A percentile compares a stretch with the other conserved stretches of the same genome.
These are phyloP conservation scores for Myotis daubentonii DNA, from an alignment of 2,797 vertebrate species.

Conservation along the genomic window DNA sequence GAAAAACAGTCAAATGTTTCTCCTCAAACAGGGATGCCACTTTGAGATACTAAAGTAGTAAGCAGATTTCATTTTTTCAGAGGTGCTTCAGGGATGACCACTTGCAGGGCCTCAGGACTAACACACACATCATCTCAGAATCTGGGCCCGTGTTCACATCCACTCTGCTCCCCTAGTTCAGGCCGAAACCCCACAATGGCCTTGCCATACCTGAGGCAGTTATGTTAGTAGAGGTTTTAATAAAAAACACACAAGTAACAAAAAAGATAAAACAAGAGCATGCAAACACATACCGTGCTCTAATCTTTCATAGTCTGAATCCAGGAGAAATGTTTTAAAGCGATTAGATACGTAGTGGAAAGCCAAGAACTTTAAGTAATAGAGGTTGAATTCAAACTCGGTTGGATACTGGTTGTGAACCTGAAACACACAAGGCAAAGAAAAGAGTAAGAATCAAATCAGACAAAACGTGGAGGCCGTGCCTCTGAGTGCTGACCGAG, in stretches of 20 bases:
- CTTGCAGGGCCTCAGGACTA: not conserved
- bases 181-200: not conserved
- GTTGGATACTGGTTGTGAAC: conserved; percentile 95
- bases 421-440: conserved; percentile 84
- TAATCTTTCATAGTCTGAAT: conserved; percentile 98
- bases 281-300: conserved; percentile 93
- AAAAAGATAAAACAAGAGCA: conserved; percentile 51
- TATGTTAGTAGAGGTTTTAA: conserved; percentile 17
- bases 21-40: not conserved
- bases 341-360: conserved; percentile 98
- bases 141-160: not conserved
- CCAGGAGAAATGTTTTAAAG: conserved; percentile 99
- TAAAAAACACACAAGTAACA: conserved; percentile 56
- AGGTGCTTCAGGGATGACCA: not conserved
- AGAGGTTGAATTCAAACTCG: conserved; percentile 99
- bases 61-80: not conserved
- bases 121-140: not conserved
- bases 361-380: conserved; percentile 98
- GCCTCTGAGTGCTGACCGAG: conserved; percentile 36
- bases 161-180: not conserved
- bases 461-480: conserved; percentile 31
- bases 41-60: not conserved
- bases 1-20: conserved; percentile 3
- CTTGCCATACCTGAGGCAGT: not conserved
- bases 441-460: conserved; percentile 60